Conservation (phyloP, 2,113 vertebrate species). For the Elephantulus edwardii region DNA sequence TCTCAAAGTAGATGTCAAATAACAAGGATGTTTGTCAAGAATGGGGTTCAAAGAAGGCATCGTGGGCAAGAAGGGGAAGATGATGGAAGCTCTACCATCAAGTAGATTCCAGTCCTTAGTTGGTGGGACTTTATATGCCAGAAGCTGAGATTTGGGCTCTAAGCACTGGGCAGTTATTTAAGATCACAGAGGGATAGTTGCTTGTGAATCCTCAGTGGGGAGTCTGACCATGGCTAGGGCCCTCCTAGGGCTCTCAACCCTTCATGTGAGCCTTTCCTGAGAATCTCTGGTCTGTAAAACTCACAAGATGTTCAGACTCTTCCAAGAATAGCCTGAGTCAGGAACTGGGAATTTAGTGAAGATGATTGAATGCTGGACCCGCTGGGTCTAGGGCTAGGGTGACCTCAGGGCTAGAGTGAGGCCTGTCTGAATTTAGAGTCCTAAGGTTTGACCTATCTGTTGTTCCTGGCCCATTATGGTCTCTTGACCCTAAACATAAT, state of each 20-base stretch:
- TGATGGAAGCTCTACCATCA: no score
- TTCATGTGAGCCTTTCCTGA: background rate
- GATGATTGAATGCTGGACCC: background rate
- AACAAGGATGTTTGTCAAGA: background rate
- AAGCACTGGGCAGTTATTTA: background rate
- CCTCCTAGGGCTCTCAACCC: background rate
- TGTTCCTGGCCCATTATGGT: background rate
- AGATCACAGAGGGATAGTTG: background rate
- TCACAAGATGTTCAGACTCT: background rate
- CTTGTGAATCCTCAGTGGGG: background rate
- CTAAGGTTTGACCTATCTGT: background rate
- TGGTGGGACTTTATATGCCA: no score
- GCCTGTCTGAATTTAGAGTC: background rate
- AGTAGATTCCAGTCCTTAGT: no score
- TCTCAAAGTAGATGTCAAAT: background rate
- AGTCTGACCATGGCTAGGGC: background rate
- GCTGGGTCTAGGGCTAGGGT: no score
- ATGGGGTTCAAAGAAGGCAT: background rate
- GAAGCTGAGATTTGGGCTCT: background rate
- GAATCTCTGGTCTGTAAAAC: background rate
- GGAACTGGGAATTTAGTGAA: constrained; percentile 42
- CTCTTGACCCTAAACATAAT: background rate
- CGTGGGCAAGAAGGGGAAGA: background rate
- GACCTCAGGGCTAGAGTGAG: background rate
- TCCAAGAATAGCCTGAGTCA: constrained; percentile 53